Conservation (phyloP, 2,797 vertebrate species). For the Brachyrhaphis roseni region DNA sequence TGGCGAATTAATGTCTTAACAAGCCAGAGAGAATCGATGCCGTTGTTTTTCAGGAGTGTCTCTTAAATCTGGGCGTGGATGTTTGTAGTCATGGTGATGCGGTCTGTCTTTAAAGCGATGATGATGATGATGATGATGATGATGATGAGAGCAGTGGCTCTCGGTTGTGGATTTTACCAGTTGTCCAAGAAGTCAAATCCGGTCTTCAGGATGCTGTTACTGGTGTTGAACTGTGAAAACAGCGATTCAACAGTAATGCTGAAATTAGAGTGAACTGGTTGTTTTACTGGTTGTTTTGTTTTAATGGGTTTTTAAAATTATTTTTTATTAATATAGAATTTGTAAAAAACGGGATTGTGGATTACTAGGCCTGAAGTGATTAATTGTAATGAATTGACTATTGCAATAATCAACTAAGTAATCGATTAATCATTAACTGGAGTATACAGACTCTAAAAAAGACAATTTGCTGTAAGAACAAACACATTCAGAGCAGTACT, state of each 20-base stretch:
- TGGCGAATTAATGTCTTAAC: constrained; percentile 56
- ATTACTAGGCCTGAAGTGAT: too few species aligned
- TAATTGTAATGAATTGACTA: too few species aligned
- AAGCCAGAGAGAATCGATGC: constrained; percentile 46
- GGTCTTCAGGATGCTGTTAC: constrained; percentile 92
- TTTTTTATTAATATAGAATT: not conserved
- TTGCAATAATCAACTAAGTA: too few species aligned
- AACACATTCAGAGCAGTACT: too few species aligned
- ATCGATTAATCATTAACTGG: too few species aligned
- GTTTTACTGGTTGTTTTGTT: too few species aligned
- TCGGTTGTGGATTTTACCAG: constrained; percentile 84
- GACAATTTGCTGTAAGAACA: too few species aligned
- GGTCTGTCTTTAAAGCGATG: constrained; percentile 55
- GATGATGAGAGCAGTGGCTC: constrained; percentile 31
- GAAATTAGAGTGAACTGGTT: not conserved
- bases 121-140: constrained; percentile 33
- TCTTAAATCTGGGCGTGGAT: constrained; percentile 42
- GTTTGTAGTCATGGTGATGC: constrained; percentile 61
- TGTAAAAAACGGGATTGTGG: not conserved
- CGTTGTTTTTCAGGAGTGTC: constrained; percentile 30
- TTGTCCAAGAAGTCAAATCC: constrained; percentile 99
- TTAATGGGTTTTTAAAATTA: not conserved
- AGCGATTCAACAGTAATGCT: not conserved
- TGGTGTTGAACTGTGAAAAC: constrained; percentile 86
- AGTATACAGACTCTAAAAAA: too few species aligned